Evolutionary conservation across 1,140 invertebrate genomes (phyloP).

Genomic region (Tetraneura akinire): DNA sequence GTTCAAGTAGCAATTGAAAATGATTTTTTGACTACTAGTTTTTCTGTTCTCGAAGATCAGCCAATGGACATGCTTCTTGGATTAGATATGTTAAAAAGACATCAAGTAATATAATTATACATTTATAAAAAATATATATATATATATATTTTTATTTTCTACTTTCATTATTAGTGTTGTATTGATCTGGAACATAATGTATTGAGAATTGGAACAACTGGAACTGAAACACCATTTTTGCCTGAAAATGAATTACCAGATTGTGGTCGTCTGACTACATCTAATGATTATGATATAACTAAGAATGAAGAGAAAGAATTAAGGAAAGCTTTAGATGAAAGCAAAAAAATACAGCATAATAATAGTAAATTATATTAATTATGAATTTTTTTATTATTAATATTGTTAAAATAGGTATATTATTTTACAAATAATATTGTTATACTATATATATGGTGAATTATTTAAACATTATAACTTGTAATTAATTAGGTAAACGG

Average conservation of each 20-base stretch:
- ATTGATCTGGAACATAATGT: conserved; percentile 91
- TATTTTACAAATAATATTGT: not conserved
- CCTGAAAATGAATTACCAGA: conserved; percentile 82
- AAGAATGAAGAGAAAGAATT: conserved; percentile 67
- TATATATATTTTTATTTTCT: conserved; percentile 23
- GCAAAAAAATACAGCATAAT: conserved; percentile 55
- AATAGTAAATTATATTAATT: not conserved
- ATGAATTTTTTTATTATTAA: too few species aligned
- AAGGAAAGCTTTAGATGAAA: conserved; percentile 66
- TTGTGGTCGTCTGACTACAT: conserved; percentile 63
- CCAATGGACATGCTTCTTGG: conserved; percentile 98
- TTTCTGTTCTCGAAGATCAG: conserved; percentile 96
- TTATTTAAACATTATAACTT: not conserved
- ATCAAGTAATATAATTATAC: conserved; percentile 68
- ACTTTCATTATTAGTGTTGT: conserved; percentile 69
- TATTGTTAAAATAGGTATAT: too few species aligned
- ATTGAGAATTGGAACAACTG: conserved; percentile 91
- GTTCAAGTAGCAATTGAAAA: conserved; percentile 94
- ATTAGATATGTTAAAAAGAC: conserved; percentile 94
- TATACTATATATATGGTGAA: not conserved
- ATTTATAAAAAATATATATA: conserved; percentile 5
- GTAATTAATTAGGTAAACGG: conserved; percentile 26
- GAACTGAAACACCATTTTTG: conserved; percentile 87
- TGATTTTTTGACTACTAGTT: conserved; percentile 92
- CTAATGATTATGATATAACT: conserved; percentile 59